Base-by-base conservation (phyloP, 2,797 vertebrate genomes). In the Sitta carolinensis region DNA sequence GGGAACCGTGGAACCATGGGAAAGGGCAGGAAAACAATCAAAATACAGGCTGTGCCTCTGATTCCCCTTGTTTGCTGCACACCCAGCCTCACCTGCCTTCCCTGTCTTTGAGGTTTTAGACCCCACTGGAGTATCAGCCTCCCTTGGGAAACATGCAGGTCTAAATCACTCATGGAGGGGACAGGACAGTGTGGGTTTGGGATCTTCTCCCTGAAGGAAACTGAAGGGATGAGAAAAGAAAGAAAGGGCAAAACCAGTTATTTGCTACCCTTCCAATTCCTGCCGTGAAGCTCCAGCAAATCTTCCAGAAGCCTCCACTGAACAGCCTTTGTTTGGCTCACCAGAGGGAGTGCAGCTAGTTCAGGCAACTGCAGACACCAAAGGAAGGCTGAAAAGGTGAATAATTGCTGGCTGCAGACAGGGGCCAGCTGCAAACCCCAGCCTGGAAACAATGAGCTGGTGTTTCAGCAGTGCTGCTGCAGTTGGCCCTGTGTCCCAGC, bases 401-500 rank as follows among this genome's bases (percentile, higher is more conserved):
- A 38, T 22, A 62, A 82, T 14, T 89, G 42, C 57, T 16, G 57
- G 75, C 11, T 82, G 58, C 23, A 73, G 4, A 22, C 18, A 10
- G 32, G 68, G 61, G 11, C 57, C 50, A n/a, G 68, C 54, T 57
- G 57, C 40, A 51, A 55, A 40, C 0, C 7, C 19, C 32, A 15
- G 9, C 43, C 17, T 47, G 68, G 68, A 61, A 81, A 27, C 23
- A 38, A 13, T n/a, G 38, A 64, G 20, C 5, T 9, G 8, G 47
- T 5, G 1, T 38, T 81, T 36, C 27, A 26, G 84, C 50, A 87
- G 38, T 4, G n/a, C 42, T 78, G 64, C 43, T 17, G 40, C 36
- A 17, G 69, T 43, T 58, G 78, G 30, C n/a, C n/a, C 6, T 1
- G 0, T n/a, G 78, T 25, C 52, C 0, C 0, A 61, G 32, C 23